These are phyloP conservation scores for Lagorchestes hirsutus DNA, from an alignment of 2,797 vertebrate genomes.

Conservation along the genomic window DNA sequence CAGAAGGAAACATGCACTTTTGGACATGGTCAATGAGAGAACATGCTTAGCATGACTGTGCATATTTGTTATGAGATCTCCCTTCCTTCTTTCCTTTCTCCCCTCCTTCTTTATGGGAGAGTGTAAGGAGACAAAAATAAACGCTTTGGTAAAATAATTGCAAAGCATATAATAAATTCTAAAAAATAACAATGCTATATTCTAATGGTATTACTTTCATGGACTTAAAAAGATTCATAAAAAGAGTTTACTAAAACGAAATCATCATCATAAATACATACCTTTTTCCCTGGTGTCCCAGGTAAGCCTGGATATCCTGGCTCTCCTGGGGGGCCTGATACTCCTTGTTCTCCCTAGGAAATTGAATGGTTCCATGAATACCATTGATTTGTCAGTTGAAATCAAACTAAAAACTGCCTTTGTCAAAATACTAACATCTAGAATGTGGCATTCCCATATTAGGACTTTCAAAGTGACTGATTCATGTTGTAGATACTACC, in stretches of 20 bases:
- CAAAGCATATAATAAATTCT: not conserved
- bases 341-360: slow-evolving; percentile 91
- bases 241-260: slow-evolving; percentile 1
- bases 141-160: not conserved
- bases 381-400: slow-evolving; percentile 27
- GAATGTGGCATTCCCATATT: not conserved
- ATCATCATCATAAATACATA: slow-evolving; percentile 75
- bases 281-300: slow-evolving; percentile 92
- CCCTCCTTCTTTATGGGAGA: not conserved
- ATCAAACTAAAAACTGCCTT: not conserved
- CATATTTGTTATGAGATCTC: not conserved
- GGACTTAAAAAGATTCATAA: slow-evolving; percentile 1
- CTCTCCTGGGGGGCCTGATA: slow-evolving; percentile 88
- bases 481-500: not conserved
- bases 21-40: not conserved
- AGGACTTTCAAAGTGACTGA: not conserved
- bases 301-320: slow-evolving; percentile 94
- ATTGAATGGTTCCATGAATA: slow-evolving; percentile 72
- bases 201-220: not conserved
- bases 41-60: not conserved
- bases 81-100: not conserved
- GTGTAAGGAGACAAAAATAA: not conserved
- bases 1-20: not conserved
- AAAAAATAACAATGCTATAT: not conserved
- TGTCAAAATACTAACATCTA: not conserved